Base-by-base conservation (phyloP, 2,888 invertebrate genomes). In the Metallyticus violacea region DNA sequence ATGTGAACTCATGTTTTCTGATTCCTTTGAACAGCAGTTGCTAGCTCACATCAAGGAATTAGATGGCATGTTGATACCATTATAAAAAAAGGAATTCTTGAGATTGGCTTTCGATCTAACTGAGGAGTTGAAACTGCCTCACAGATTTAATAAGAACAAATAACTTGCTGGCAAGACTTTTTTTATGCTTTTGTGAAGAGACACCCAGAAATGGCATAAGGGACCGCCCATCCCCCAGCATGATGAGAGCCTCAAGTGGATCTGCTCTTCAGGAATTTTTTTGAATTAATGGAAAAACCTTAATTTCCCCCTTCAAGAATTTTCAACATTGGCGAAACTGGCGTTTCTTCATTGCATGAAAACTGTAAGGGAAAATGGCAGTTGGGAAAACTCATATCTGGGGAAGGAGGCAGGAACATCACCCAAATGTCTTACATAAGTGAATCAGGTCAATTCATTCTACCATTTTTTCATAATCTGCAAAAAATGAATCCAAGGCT, bases 111-210 rank as follows among this genome's bases (percentile, higher is more conserved):
- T 85, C 27, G 80, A 88, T 1, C 84, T 88, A 15, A 88, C 89
- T 5, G 88, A 89, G 86, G 25, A 85, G 0, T 29, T 89, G 2
- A 85, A 87, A 62, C 81, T 89, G 77, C 77, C 86, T 22, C 88
- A 89, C 77, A 79, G 86, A 26, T 90, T 89, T 40, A 89, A 88
- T 77, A 87, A 86, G 79, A 78, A 86, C 9, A 87, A 86, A 25
- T n/a, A 27, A 79, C 87, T 80, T 25, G 89, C 89, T 26, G 89
- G 88, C 6, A 88, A 86, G 30, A 89, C 15, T 89, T 87, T 79
- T 89, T 85, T 26, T 86, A 86, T 78, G 22, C 29, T 0, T 89
- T 89, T 81, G 88, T 88, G 86, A 87, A 87, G 5, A 28, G 81
- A 25, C 85, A 86, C 77, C 78, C 81, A n/a, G 83, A 85, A 9